Conservation (phyloP, 2,113 vertebrate species). For the Corydoras sp. region DNA sequence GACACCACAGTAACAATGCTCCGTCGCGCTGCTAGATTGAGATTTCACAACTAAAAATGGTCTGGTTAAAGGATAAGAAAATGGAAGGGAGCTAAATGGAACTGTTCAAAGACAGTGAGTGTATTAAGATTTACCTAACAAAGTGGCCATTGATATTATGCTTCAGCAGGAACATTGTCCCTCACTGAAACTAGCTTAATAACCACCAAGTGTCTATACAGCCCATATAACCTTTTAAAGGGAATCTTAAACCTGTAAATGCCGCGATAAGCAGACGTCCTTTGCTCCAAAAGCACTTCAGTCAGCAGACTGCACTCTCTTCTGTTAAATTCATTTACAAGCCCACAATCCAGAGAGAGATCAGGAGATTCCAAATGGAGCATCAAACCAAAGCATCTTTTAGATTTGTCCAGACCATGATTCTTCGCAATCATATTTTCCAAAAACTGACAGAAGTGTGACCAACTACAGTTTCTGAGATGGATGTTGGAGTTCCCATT, state of each 20-base stretch:
- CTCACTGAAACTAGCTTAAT: no score
- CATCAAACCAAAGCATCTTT: not conserved
- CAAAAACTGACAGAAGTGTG: not conserved
- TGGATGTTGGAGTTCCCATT: not conserved
- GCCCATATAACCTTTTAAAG: not conserved
- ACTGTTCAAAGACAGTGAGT: no score
- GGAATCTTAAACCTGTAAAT: not conserved
- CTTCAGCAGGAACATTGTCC: no score
- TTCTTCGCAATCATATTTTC: not conserved
- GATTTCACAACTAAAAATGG: no score
- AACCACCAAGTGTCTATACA: no score
- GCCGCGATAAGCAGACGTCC: not conserved
- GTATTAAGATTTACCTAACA: no score
- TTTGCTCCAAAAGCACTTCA: not conserved
- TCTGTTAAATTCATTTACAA: slow-evolving; percentile 10
- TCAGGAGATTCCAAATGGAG: slow-evolving; percentile 25
- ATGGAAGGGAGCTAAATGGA: no score
- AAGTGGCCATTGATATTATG: no score
- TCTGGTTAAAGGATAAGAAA: no score
- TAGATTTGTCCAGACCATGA: no score
- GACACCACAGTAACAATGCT: no score
- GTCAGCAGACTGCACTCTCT: slow-evolving; percentile 8
- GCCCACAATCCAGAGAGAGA: not conserved
- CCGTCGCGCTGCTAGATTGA: no score
- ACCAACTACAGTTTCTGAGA: not conserved